Evolutionary conservation across 2,888 invertebrate genomes (phyloP), one percentile per base, ranked within the genome.

Genomic region (Lissocephala sabroskyi): DNA sequence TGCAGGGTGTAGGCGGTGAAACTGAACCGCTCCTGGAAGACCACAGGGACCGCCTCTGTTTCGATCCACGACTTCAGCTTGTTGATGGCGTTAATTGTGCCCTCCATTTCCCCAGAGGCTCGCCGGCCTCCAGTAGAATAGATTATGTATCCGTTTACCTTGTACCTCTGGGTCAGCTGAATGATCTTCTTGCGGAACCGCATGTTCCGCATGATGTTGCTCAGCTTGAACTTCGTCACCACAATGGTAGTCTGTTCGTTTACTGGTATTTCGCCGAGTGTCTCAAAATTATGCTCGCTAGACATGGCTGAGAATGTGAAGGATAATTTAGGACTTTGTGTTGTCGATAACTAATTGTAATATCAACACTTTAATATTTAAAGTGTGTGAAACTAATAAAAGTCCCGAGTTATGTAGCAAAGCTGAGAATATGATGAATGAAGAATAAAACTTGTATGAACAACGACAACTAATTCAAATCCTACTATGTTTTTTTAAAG

Each of bases 41-140:
- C 51, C 0, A 11, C 16, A 2, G 18, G 14, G 7, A 53, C 1
- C 0, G 2, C 4, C 3, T 23, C 19, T 1, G 7, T 16, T 2
- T 3, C 0, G 1, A 49, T 3, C 59, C 59, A 59, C 0, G 45
- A 4, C 23, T 51, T 46, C 6, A 55, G 1, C 7, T 0, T 0
- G n/a, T 41, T 45, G 0, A 59, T 30, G 1, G 16, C 0, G 13
- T 11, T 28, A 1, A 36, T 36, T 2, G 17, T 10, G 1, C 56
- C 48, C 17, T 52, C 59, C 26, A 45, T 6, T 0, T 44, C 2
- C 1, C 56, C 52, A 2, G 0, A 1, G 0, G 52, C 56, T 1
- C 26, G 1, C 1, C 16, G 36, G 4, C 23, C 19, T 7, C 16
- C 10, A 1, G 1, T 13, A 1, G 9, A 2, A 7, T 9, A 52